Percentiles rank a stretch among this genome's conserved stretches.
Conservation (phyloP, 2,888 invertebrate genomes). For the Cheilosia vulpina region DNA sequence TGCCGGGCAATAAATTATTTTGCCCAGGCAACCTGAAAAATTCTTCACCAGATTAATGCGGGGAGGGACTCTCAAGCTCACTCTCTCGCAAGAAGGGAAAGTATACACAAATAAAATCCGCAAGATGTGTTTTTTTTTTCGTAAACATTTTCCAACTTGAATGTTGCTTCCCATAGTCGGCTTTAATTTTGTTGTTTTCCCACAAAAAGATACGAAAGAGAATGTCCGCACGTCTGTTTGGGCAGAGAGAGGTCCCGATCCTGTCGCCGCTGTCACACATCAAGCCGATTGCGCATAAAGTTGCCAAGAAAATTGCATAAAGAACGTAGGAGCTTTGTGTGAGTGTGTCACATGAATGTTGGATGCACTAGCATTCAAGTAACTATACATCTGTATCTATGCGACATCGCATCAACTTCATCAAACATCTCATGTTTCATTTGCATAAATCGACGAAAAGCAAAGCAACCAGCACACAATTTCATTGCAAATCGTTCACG, state of each 20-base stretch:
- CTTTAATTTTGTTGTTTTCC: slow-evolving; percentile 46
- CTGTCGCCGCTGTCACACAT: slow-evolving; percentile 38
- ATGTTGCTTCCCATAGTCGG: slow-evolving; percentile 3
- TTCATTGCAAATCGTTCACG: slow-evolving; percentile 58
- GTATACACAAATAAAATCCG: slow-evolving; percentile 29
- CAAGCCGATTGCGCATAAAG: slow-evolving; percentile 54
- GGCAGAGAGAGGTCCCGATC: slow-evolving; percentile 12
- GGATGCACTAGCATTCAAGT: slow-evolving; percentile 25
- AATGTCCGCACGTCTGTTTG: slow-evolving; percentile 4
- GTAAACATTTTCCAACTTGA: slow-evolving; percentile 47
- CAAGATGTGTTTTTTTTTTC: slow-evolving; percentile 40
- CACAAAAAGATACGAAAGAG: background rate
- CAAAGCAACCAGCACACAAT: slow-evolving; percentile 45
- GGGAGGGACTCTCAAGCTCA: slow-evolving; percentile 12
- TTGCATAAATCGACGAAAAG: slow-evolving; percentile 73
- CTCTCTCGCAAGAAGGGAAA: background rate
- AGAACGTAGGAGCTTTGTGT: slow-evolving; percentile 17
- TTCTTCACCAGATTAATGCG: slow-evolving; percentile 65
- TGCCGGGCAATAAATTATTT: slow-evolving; percentile 76
- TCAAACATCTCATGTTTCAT: slow-evolving; percentile 73
- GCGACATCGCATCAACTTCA: slow-evolving; percentile 59
- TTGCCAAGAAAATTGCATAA: slow-evolving; percentile 48
- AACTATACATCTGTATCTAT: slow-evolving; percentile 23
- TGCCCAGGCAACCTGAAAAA: slow-evolving; percentile 74
- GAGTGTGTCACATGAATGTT: slow-evolving; percentile 30